phyloP scores from a whole-genome alignment of 2,113 vertebrate species.

The Daboia siamensis region DNA sequence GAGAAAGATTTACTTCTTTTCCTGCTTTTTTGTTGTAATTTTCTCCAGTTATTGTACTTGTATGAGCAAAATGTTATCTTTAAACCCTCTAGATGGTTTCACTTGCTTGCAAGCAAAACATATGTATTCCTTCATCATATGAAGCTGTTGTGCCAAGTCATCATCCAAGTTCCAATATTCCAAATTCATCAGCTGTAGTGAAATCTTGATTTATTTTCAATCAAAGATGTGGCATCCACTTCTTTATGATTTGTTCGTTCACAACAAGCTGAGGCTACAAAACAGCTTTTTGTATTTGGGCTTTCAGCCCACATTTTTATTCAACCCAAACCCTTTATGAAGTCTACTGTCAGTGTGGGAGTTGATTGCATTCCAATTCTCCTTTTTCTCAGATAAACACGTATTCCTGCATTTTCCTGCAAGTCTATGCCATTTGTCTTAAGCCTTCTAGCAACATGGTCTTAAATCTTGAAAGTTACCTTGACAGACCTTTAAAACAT shows the following conservation, averaged over 20 bases:
- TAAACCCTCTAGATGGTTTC: neutral
- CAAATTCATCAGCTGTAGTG: neutral
- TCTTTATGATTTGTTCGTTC: neutral
- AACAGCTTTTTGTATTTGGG: neutral
- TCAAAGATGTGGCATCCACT: neutral
- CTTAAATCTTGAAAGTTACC: slow-evolving; percentile 2
- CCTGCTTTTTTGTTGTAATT: neutral
- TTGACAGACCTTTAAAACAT: neutral
- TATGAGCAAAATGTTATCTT: neutral
- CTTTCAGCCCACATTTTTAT: neutral
- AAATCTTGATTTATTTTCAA: neutral
- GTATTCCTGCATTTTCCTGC: neutral
- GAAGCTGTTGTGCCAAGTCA: neutral
- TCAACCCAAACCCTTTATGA: neutral
- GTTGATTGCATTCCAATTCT: neutral
- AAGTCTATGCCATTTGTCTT: neutral
- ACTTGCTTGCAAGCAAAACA: neutral
- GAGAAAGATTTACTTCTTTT: neutral
- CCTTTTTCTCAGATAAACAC: neutral
- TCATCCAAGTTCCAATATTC: no score
- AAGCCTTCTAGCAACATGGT: neutral
- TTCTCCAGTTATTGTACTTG: neutral
- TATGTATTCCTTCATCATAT: no score
- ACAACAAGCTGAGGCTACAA: neutral
- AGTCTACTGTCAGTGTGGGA: neutral